Evolutionary conservation across 2,113 vertebrate species (phyloP).

Genomic region (Paracyprichromis sp.): DNA sequence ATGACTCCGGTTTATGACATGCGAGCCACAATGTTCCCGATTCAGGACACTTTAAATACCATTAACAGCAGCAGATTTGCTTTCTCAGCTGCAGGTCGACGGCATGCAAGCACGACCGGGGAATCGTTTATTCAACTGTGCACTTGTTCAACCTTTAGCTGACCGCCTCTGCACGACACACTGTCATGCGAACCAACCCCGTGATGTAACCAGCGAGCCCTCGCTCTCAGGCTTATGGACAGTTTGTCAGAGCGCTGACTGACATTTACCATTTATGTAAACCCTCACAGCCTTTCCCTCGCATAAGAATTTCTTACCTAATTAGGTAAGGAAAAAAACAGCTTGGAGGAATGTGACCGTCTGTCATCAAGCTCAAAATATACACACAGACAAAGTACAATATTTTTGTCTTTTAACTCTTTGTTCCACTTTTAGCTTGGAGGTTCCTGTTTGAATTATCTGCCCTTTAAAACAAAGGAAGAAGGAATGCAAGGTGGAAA

Average conservation of each 20-base stretch:
- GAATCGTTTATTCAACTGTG: not conserved
- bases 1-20: not conserved
- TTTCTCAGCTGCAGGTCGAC: not conserved
- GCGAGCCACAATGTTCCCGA: not conserved
- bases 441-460: conserved; percentile 9
- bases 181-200: not conserved
- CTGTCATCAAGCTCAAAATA: not conserved
- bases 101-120: not conserved
- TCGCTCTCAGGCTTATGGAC: not conserved
- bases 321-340: not conserved
- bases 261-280: not conserved
- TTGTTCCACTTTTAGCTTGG: conserved; percentile 16
- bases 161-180: not conserved
- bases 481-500: conserved; percentile 28
- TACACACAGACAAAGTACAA: not conserved
- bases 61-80: not conserved
- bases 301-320: not conserved
- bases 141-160: not conserved
- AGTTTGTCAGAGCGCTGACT: not conserved
- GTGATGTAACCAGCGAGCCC: not conserved
- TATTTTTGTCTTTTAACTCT: conserved; percentile 6
- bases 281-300: not conserved
- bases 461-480: not conserved
- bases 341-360: not conserved
- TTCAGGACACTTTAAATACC: not conserved